A percentile compares a stretch with the other conserved stretches of the same genome.
Conservation (phyloP, 1,140 invertebrate genomes). For the Drosophila nigromelanica region DNA sequence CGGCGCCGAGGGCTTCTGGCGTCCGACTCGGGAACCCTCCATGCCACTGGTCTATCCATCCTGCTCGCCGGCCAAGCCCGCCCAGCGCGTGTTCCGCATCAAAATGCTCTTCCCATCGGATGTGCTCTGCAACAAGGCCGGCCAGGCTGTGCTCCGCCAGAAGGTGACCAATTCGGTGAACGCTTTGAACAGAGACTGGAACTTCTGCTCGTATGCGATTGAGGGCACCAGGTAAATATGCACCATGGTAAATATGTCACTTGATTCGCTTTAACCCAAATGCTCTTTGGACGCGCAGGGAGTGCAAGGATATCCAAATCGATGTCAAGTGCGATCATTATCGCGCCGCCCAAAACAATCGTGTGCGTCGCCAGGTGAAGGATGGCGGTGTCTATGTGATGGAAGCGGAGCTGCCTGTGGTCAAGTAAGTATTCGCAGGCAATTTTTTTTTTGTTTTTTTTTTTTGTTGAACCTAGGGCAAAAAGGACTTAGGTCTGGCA, state of each 20-base stretch:
- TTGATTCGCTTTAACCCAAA: not conserved
- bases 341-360: conserved; percentile 85
- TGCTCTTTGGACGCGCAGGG: conserved; percentile 85
- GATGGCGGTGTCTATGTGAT: conserved; percentile 91
- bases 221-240: conserved; percentile 84
- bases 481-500: conserved; percentile 28
- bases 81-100: conserved; percentile 96
- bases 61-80: conserved; percentile 92
- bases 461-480: not conserved
- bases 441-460: too few species aligned
- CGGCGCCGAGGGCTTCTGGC: conserved; percentile 97
- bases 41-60: conserved; percentile 94
- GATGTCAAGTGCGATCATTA: conserved; percentile 94
- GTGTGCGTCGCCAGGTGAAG: conserved; percentile 87
- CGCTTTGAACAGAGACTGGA: conserved; percentile 95
- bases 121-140: conserved; percentile 96
- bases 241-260: too few species aligned
- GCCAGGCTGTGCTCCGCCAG: conserved; percentile 94
- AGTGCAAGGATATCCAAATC: conserved; percentile 94
- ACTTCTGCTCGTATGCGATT: conserved; percentile 95
- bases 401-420: conserved; percentile 91
- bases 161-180: conserved; percentile 94
- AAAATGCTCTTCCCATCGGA: conserved; percentile 97
- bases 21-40: conserved; percentile 91
- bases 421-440: conserved; percentile 88